These are phyloP conservation scores for Alfaro cultratus DNA, from an alignment of 2,797 vertebrate species.

Conservation along the genomic window DNA sequence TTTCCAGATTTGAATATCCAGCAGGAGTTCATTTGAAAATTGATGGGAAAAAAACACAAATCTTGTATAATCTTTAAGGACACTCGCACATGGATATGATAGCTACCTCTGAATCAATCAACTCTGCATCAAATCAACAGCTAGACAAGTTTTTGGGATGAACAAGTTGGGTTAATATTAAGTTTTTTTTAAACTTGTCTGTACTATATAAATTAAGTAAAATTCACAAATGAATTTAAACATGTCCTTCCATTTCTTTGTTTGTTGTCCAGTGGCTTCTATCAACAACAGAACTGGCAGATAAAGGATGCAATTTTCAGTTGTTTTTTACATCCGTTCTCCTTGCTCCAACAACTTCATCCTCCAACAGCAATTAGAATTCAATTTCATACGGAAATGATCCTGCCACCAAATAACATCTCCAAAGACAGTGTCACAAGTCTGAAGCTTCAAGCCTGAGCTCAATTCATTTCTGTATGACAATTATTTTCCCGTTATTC, in stretches of 20 bases:
- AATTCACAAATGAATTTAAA: neutral
- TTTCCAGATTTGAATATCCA: neutral
- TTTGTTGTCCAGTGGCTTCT: neutral
- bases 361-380: slow-evolving; percentile 33
- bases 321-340: slow-evolving; percentile 17
- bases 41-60: neutral
- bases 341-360: slow-evolving; percentile 30
- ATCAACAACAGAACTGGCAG: slow-evolving; percentile 5
- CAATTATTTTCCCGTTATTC: slow-evolving; percentile 30
- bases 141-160: neutral
- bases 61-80: neutral
- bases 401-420: slow-evolving; percentile 26
- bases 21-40: neutral
- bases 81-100: neutral
- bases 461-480: slow-evolving; percentile 35
- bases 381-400: slow-evolving; percentile 45
- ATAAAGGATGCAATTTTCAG: slow-evolving; percentile 36
- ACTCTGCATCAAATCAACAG: neutral
- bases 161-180: neutral
- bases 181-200: neutral
- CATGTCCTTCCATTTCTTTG: neutral
- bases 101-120: neutral
- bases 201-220: neutral
- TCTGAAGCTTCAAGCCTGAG: slow-evolving; percentile 17
- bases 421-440: slow-evolving; percentile 37